phyloP scores from a whole-genome alignment of 2,113 vertebrate genomes.

The Pelecanus crispus region DNA sequence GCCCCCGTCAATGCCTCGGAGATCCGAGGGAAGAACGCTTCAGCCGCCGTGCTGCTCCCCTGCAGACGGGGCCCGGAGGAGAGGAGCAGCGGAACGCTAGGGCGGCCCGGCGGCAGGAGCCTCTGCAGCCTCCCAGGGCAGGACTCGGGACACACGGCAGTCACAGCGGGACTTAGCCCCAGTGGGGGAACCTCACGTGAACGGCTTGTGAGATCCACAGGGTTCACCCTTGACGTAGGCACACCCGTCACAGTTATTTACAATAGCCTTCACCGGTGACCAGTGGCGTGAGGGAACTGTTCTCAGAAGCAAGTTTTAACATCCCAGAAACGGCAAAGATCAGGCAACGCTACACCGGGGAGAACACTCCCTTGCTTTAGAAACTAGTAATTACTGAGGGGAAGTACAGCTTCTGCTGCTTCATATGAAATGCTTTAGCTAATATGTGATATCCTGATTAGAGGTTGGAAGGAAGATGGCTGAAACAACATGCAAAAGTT shows the following conservation, averaged over 20 bases:
- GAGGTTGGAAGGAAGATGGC: neutral
- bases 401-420: neutral
- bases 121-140: neutral
- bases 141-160: neutral
- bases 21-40: neutral
- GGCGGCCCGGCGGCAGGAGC: neutral
- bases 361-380: neutral
- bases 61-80: neutral
- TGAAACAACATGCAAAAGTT: neutral
- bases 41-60: accelerated
- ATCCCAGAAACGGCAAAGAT: neutral
- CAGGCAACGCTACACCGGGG: accelerated
- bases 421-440: neutral
- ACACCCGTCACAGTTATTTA: neutral
- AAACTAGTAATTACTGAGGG: neutral
- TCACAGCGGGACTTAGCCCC: neutral
- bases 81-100: accelerated
- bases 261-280: neutral
- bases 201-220: accelerated
- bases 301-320: neutral
- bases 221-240: neutral
- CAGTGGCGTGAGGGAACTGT: neutral
- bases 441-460: neutral
- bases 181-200: neutral
- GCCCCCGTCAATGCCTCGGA: accelerated